Conservation (phyloP, 1,140 invertebrate genomes). For the Dendrolimus punctatus region DNA sequence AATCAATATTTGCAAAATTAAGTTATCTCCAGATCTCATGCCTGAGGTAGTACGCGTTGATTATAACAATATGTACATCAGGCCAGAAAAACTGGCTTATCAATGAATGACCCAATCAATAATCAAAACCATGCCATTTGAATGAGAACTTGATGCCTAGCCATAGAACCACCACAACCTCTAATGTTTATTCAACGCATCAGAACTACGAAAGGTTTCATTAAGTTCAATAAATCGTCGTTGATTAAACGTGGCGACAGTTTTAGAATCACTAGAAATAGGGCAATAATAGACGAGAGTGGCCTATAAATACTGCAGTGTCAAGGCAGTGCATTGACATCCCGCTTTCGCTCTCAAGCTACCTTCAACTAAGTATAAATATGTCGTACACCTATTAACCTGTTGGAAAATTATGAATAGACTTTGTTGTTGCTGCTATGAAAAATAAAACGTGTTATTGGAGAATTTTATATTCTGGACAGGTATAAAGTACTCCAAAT, state of each 20-base stretch:
- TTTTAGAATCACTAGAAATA: constrained; percentile 21
- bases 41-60: no score
- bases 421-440: no score
- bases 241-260: constrained; percentile 11
- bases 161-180: not conserved
- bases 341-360: constrained; percentile 45
- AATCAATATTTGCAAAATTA: no score
- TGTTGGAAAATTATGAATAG: constrained; percentile 1
- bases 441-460: no score
- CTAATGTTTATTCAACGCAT: not conserved
- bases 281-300: constrained; percentile 27
- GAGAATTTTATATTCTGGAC: no score
- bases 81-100: no score
- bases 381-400: constrained; percentile 19
- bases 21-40: no score
- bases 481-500: no score
- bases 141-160: no score
- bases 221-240: not conserved
- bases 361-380: constrained; percentile 34
- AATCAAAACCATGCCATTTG: no score
- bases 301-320: constrained; percentile 55
- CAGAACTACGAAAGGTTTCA: not conserved
- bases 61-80: no score
- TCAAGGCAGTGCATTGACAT: constrained; percentile 52
- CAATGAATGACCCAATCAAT: no score